Percentiles rank a stretch among this genome's conserved stretches.
These are phyloP conservation scores for Thamnophis elegans DNA, from an alignment of 2,797 vertebrate genomes.

Conservation along the genomic window DNA sequence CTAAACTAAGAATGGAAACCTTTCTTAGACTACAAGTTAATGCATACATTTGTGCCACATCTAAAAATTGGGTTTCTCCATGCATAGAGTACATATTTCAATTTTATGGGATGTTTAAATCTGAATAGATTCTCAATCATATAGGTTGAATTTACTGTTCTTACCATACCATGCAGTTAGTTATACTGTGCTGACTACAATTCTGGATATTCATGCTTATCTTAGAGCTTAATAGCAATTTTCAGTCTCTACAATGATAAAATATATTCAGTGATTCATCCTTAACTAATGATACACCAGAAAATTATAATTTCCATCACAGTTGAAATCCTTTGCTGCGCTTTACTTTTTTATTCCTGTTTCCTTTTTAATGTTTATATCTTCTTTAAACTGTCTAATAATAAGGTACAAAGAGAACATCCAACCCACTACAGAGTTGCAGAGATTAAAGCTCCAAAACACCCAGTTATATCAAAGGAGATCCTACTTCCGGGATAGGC, in stretches of 20 bases:
- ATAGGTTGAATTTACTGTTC: not conserved
- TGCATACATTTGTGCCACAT: not conserved
- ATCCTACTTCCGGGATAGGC: not conserved
- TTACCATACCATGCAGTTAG: not conserved
- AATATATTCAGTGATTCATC: not conserved
- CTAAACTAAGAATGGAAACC: not conserved
- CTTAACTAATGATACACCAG: not conserved
- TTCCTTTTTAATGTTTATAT: not conserved
- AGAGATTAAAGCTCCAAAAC: not conserved
- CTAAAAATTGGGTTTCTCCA: not conserved
- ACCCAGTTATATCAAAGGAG: not conserved
- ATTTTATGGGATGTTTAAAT: not conserved
- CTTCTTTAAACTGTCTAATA: not conserved
- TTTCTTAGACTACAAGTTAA: not conserved
- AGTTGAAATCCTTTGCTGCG: not conserved
- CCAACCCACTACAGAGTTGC: not conserved
- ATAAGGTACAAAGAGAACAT: not conserved
- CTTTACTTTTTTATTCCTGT: not conserved
- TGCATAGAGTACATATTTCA: not conserved
- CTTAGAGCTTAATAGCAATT: not conserved
- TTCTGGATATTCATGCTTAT: not conserved
- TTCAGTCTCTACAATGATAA: not conserved
- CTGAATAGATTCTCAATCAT: not conserved
- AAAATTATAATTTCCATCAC: not conserved
- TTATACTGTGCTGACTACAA: not conserved